These are phyloP conservation scores for Spodoptera littoralis DNA, from an alignment of 2,888 invertebrate species.

Conservation along the genomic window DNA sequence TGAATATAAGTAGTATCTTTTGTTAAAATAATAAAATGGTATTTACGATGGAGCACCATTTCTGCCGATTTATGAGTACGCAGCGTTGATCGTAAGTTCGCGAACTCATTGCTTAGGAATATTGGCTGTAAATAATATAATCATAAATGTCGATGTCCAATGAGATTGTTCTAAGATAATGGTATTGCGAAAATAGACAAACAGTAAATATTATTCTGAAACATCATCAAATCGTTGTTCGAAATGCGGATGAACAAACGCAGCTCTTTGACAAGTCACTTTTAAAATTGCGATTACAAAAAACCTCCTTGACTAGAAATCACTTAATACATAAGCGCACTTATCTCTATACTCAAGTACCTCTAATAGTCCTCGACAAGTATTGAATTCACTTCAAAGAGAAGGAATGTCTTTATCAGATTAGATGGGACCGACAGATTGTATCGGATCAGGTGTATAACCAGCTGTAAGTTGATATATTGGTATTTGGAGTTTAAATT, in stretches of 20 bases:
- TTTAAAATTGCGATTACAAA: slow-evolving; percentile 5
- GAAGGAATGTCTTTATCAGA: slow-evolving; percentile 15
- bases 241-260: too few relatives aligned
- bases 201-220: too few relatives aligned
- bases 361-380: slow-evolving; percentile 19
- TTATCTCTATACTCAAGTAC: slow-evolving; percentile 12
- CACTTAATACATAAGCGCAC: slow-evolving; percentile 2
- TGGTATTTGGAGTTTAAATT: slow-evolving; percentile 3
- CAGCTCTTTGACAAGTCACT: neutral
- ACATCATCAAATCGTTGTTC: too few relatives aligned
- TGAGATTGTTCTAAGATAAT: slow-evolving; percentile 8
- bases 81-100: slow-evolving; percentile 35
- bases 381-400: slow-evolving; percentile 17
- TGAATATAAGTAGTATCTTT: slow-evolving; percentile 7
- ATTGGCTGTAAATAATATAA: slow-evolving; percentile 36
- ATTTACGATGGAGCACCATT: slow-evolving; percentile 25
- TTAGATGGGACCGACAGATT: slow-evolving; percentile 17
- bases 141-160: slow-evolving; percentile 29
- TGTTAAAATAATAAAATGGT: slow-evolving; percentile 9
- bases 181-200: neutral
- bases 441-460: slow-evolving; percentile 4
- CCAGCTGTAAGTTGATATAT: neutral
- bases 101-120: slow-evolving; percentile 22
- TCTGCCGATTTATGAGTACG: slow-evolving; percentile 33
- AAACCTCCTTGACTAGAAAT: slow-evolving; percentile 1